Percentiles rank a stretch among this genome's conserved stretches.
Evolutionary conservation across 2,113 vertebrate species (phyloP).

Genomic region (Nannospalax galili): DNA sequence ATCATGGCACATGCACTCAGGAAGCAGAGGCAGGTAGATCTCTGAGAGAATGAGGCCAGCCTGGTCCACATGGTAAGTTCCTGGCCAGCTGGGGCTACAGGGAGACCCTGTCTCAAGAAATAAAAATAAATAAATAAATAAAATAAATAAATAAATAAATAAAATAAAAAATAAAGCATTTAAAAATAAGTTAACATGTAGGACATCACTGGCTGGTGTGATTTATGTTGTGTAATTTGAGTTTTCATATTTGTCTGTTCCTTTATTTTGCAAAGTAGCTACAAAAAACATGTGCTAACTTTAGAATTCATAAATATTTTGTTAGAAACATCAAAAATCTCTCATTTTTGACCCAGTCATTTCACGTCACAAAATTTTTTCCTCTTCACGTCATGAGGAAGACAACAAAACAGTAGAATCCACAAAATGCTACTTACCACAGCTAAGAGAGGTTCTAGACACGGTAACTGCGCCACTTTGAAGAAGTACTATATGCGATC

Average conservation of each 20-base stretch:
- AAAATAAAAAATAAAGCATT: no score
- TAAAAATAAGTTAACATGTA: not conserved
- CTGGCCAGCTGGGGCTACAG: no score
- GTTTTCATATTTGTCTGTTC: not conserved
- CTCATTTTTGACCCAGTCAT: not conserved
- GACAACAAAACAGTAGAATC: not conserved
- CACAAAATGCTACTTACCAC: not conserved
- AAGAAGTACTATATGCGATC: not conserved
- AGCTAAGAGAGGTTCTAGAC: not conserved
- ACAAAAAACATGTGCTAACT: not conserved
- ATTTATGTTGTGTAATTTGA: not conserved
- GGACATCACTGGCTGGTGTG: not conserved
- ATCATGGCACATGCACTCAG: no score
- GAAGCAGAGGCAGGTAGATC: no score
- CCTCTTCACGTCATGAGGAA: no score
- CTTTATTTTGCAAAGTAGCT: slow-evolving; percentile 10
- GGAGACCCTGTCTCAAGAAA: no score
- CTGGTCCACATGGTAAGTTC: no score
- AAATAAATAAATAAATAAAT: no score
- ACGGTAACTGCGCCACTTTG: no score
- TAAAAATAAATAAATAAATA: no score
- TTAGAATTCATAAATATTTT: not conserved
- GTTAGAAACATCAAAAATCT: not conserved
- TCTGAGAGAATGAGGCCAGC: no score
- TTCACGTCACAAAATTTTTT: not conserved